A percentile compares a stretch with the other conserved stretches of the same genome.
Evolutionary conservation across 2,888 invertebrate genomes (phyloP).

Genomic region (Blastobasis lacticolella): DNA sequence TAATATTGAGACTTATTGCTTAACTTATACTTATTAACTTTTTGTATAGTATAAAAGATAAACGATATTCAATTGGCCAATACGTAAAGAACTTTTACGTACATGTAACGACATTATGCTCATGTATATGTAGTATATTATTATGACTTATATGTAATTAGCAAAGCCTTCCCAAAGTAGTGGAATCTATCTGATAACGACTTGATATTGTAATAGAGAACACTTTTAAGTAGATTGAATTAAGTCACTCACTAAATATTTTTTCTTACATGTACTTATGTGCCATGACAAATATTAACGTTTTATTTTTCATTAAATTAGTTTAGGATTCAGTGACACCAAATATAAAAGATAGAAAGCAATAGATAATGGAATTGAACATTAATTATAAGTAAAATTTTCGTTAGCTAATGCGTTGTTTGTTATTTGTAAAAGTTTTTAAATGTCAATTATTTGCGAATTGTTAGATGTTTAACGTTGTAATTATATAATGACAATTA

Average conservation of each 20-base stretch:
- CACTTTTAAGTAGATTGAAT: too few species aligned
- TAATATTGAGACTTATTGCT: neutral
- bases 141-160: neutral
- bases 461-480: neutral
- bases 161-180: constrained; percentile 30
- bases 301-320: too few species aligned
- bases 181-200: constrained; percentile 27
- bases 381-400: too few species aligned
- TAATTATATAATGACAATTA: neutral
- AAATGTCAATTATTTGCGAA: constrained; percentile 8
- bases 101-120: constrained; percentile 7
- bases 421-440: constrained; percentile 12
- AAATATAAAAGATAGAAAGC: too few species aligned
- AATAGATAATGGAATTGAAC: too few species aligned
- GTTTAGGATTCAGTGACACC: too few species aligned
- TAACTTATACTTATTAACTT: neutral
- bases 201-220: neutral
- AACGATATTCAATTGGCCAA: too few species aligned
- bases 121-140: constrained; percentile 1
- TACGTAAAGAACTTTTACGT: neutral
- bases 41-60: neutral
- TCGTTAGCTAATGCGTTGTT: too few species aligned
- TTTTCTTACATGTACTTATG: too few species aligned
- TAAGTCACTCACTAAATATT: too few species aligned
- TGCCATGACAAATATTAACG: neutral